Evolutionary conservation across 2,888 invertebrate genomes (phyloP).

Genomic region (Crocallis elinguaria): DNA sequence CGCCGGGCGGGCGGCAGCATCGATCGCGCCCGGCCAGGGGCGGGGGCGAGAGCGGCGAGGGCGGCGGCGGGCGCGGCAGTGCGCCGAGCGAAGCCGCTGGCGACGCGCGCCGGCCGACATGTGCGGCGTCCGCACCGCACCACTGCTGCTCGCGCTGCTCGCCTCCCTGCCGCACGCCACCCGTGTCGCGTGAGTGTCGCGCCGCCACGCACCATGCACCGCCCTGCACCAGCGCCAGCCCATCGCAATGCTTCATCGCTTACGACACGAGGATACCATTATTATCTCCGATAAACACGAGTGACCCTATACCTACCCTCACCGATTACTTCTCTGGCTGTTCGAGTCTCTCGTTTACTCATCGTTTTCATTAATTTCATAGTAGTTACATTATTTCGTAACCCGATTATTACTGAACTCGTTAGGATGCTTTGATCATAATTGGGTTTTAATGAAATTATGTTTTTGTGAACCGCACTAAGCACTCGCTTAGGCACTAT

Average conservation of each 20-base stretch:
- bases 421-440: no score
- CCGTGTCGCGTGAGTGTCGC: slow-evolving; percentile 56
- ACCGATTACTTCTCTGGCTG: no score
- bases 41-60: slow-evolving; percentile 22
- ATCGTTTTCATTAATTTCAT: no score
- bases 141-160: slow-evolving; percentile 56
- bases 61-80: slow-evolving; percentile 42
- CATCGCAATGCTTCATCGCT: not conserved
- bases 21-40: slow-evolving; percentile 16
- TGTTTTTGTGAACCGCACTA: no score
- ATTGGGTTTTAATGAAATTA: no score
- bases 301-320: no score
- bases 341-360: no score
- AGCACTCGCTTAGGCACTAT: no score
- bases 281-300: no score
- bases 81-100: slow-evolving; percentile 44
- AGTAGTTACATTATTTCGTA: no score
- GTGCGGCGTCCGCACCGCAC: slow-evolving; percentile 52
- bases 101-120: slow-evolving; percentile 43
- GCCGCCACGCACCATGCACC: not conserved
- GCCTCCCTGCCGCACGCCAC: slow-evolving; percentile 56
- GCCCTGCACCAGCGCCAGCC: not conserved
- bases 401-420: no score
- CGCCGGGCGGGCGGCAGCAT: slow-evolving; percentile 7
- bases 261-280: no score